Evolutionary conservation across 2,888 invertebrate genomes (phyloP), one percentile per base, ranked within the genome.

Genomic region (Dicranocentrus wangi): DNA sequence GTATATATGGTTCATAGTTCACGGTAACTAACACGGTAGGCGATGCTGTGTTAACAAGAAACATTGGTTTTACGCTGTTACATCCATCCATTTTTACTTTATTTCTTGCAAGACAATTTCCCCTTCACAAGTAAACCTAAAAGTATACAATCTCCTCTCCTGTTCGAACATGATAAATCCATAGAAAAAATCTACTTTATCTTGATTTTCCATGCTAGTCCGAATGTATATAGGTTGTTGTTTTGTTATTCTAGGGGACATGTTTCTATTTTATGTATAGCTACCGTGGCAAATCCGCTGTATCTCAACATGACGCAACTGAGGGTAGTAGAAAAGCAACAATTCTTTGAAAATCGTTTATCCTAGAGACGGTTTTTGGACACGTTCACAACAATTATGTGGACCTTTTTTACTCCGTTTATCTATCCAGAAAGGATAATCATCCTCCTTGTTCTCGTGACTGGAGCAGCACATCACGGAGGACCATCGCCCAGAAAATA

Each of bases 261-360:
- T 21, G 32, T 25, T 21, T 23, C 43, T 13, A 39, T 28, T 13
- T 2, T 42, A 2, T 21, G 43, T 63, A 17, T 65, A 51, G 77
- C 77, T 77, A 77, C 77, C 77, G 77, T 77, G 39, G 69, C 69
- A 77, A 77, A 77, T 77, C 77, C 69, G 68, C 58, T 77, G 77
- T 69, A 69, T 25, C 68, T 23, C 77, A 77, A 77, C 69, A 77
- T 77, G 77, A 69, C 77, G 69, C 53, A n/a, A n/a, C n/a, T 39
- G 39, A n/a, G n/a, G n/a, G n/a, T n/a, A 39, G 39, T 39, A 8
- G 39, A 39, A 39, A 76, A 58, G 66, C 60, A 76, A 68, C 75
- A 65, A 66, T 43, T 42, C 65, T 23, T 15, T 43, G 23, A 43
- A 65, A 65, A 65, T 65, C 3, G 19, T 63, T 55, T 66, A 75